Evolutionary conservation across 2,113 vertebrate species (phyloP).

Genomic region (Gavia stellata): DNA sequence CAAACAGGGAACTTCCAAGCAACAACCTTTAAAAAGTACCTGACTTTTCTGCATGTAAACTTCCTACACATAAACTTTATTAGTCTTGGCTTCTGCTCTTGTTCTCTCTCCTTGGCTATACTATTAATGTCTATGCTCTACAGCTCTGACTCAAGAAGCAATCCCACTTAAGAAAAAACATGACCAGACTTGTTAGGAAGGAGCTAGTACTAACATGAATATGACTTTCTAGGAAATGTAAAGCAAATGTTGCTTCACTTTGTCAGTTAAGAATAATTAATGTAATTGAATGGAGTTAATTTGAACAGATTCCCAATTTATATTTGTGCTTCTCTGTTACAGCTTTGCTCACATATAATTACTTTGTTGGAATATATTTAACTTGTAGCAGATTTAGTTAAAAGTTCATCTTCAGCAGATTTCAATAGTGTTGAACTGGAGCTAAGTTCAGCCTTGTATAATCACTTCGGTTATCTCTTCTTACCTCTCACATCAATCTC

Average conservation of each 20-base stretch:
- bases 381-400: not conserved
- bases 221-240: not conserved
- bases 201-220: not conserved
- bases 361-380: not conserved
- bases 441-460: not conserved
- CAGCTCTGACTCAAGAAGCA: not conserved
- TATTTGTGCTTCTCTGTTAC: not conserved
- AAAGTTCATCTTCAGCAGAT: not conserved
- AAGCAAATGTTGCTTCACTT: not conserved
- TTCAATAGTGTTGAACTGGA: not conserved
- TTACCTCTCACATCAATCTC: fast-evolving
- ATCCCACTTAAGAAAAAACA: not conserved
- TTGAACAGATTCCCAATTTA: not conserved
- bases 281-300: not conserved
- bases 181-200: not conserved
- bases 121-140: not conserved
- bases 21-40: not conserved
- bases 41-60: not conserved
- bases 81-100: not conserved
- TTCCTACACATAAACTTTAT: not conserved
- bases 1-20: not conserved
- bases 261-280: not conserved
- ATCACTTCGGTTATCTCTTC: not conserved
- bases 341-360: not conserved
- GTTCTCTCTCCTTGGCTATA: not conserved